Percentiles rank a stretch among this genome's conserved stretches.
phyloP scores from a whole-genome alignment of 2,797 vertebrate species.

The Enteromius trimaculatus region DNA sequence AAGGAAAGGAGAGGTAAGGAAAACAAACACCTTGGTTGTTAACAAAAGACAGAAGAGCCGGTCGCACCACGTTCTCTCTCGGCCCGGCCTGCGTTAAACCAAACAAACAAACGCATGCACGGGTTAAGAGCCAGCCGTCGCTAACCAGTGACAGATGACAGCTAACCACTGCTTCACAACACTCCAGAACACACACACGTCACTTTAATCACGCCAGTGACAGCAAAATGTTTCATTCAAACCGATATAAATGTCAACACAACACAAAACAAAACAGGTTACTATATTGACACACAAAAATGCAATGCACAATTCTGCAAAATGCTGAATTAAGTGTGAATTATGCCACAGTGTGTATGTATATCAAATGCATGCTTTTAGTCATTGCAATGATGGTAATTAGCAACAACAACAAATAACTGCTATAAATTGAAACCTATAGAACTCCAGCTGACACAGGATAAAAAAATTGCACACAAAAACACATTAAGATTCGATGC shows the following conservation, averaged over 20 bases:
- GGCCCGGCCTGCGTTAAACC: slow-evolving; percentile 50
- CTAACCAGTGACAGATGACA: slow-evolving; percentile 62
- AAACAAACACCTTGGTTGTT: slow-evolving; percentile 65
- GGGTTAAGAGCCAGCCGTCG: slow-evolving; percentile 52
- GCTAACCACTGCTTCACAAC: slow-evolving; percentile 34
- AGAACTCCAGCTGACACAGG: not conserved
- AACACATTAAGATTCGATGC: not conserved
- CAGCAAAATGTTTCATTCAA: not conserved
- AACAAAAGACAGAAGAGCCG: slow-evolving; percentile 62
- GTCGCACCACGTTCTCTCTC: slow-evolving; percentile 45
- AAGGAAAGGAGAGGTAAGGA: slow-evolving; percentile 61
- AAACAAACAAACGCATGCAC: slow-evolving; percentile 60
- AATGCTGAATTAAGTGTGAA: too few relatives aligned
- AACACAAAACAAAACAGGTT: too few relatives aligned
- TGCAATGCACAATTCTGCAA: too few relatives aligned
- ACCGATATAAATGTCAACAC: too few relatives aligned
- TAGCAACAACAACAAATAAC: too few relatives aligned
- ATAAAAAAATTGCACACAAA: not conserved
- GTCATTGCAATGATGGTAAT: not conserved
- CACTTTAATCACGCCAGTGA: not conserved
- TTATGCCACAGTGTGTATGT: not conserved
- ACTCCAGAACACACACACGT: not conserved
- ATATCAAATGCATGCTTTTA: not conserved
- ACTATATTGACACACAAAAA: too few relatives aligned
- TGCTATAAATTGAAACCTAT: not conserved